These are phyloP conservation scores for Muscina levida DNA, from an alignment of 2,888 invertebrate genomes.

Conservation along the genomic window DNA sequence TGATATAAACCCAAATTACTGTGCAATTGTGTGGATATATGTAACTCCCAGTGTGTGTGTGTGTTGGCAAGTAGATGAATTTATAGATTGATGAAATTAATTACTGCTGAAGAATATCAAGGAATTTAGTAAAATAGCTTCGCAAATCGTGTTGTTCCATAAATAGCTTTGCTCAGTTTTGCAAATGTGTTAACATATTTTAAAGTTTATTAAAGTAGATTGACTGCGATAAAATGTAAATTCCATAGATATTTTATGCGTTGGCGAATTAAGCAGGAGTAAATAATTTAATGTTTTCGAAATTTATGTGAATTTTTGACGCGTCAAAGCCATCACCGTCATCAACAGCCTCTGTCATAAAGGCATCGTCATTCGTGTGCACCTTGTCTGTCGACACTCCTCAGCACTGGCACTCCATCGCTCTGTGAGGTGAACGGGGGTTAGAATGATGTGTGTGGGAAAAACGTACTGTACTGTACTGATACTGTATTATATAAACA, in stretches of 20 bases:
- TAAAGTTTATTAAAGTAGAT: conserved; percentile 10
- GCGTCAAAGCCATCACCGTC: conserved; percentile 34
- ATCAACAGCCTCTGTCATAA: not conserved
- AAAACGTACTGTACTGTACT: no score
- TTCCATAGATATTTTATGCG: not conserved
- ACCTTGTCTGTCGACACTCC: conserved; percentile 13
- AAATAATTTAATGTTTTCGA: conserved; percentile 43
- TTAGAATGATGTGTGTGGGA: no score
- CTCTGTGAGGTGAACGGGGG: no score
- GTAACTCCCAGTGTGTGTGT: not conserved
- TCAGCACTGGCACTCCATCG: not conserved
- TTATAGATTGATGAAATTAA: conserved; percentile 74
- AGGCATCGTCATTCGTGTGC: not conserved
- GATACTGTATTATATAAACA: no score
- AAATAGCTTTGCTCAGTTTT: not conserved
- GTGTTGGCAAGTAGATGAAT: not conserved
- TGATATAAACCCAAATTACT: conserved; percentile 66
- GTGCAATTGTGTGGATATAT: not conserved
- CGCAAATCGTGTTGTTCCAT: no score
- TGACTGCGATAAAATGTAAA: conserved; percentile 2
- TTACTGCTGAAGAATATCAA: no score
- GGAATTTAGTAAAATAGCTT: no score
- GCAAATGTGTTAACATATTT: conserved; percentile 22
- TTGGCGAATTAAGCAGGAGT: not conserved
- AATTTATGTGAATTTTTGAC: conserved; percentile 47